phyloP scores from a whole-genome alignment of 2,113 vertebrate species.

The Crotalus viridis region DNA sequence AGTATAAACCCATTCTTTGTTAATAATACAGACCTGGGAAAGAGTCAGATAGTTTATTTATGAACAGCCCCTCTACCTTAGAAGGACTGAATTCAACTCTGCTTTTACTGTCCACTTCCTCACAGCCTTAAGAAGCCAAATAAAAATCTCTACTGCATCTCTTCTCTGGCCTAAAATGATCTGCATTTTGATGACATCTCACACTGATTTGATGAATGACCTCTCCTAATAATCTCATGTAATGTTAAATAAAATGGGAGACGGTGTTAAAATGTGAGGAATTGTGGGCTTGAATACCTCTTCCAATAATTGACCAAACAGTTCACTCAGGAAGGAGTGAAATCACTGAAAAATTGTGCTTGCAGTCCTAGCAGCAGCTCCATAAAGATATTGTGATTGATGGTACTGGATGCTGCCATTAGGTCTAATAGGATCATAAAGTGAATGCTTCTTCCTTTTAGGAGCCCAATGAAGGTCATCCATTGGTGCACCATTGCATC shows the following conservation, averaged over 20 bases:
- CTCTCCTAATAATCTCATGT: background rate
- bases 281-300: background rate
- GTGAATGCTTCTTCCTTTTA: too few relatives aligned
- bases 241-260: background rate
- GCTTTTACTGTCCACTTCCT: background rate
- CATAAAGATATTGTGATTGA: too few relatives aligned
- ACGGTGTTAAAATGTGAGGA: background rate
- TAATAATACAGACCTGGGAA: background rate
- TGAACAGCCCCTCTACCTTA: background rate
- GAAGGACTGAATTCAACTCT: background rate
- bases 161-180: background rate
- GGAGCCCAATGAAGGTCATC: too few relatives aligned
- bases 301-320: background rate
- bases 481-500: too few relatives aligned
- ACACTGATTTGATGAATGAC: background rate
- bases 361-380: too few relatives aligned
- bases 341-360: too few relatives aligned
- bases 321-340: background rate
- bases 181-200: background rate
- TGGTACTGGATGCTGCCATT: too few relatives aligned
- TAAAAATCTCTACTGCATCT: background rate
- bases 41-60: background rate
- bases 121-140: background rate
- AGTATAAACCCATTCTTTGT: background rate
- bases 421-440: too few relatives aligned